Base-by-base conservation (phyloP, 2,113 vertebrate genomes). In the Rhinogobius similis region DNA sequence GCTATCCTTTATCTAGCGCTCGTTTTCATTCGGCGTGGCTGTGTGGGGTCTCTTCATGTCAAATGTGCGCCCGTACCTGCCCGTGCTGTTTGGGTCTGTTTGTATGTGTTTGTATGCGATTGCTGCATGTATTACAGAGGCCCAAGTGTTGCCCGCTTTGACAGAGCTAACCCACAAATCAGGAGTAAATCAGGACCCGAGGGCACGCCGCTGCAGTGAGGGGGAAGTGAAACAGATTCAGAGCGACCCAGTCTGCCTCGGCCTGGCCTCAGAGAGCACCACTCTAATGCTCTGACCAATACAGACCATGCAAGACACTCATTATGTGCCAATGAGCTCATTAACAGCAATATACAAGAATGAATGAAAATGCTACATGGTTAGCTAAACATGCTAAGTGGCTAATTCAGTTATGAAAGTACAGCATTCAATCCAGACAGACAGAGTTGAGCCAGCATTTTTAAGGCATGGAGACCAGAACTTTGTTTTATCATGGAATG, bases 211-310 rank as follows among this genome's bases (percentile, higher is more conserved):
- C 87, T 90, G 87, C 83, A 88, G 82, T 85, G 88, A 86, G 82
- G 87, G 87, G 85, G 83, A 86, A 89, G 82, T 87, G 88, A 91
- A 86, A 88, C 88, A 89, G 85, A 90, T 92, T 91, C 87, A 88
- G 70, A 82, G 83, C 84, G 90, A 92, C 85, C 87, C 81, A 90
- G 87, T 90, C 87, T 88, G 70, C 86, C 80, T 84, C 73, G 82
- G 78, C 87, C 85, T 87, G 84, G 81, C 84, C 84, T 86, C 70
- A 82, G 79, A 83, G 73, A 83, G 65, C 68, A 59, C 75, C 68
- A 63, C 75, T 39, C 70, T 44, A 66, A 71, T 77, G 58, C 72
- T 43, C 85, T 81, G 81, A 82, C 82, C 84, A 78, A 64, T 75
- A 76, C 82, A 63, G 69, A 70, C 53, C 76, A 63, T 50, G 39